Evolutionary conservation across 2,888 invertebrate genomes (phyloP).

Genomic region (Arctia plantaginis): DNA sequence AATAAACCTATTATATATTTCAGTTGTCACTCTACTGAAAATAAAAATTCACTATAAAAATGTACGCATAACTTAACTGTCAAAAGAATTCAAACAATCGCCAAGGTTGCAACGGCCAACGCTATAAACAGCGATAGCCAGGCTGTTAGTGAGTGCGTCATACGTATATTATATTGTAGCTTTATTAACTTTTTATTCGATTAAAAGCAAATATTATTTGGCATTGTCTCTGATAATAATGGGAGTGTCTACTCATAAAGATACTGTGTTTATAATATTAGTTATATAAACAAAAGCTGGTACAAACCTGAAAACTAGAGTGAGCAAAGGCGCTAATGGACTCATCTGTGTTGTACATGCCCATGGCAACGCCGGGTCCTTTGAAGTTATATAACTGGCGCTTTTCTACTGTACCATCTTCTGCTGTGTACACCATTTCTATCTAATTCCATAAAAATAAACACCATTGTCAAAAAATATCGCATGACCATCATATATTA

Average conservation of each 20-base stretch:
- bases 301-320: constrained; percentile 91
- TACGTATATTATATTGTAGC: constrained; percentile 17
- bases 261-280: background rate
- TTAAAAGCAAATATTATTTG: constrained; percentile 1
- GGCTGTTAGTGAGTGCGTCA: constrained; percentile 30
- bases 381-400: constrained; percentile 90
- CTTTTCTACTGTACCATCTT: constrained; percentile 86
- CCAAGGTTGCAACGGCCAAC: background rate
- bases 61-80: background rate
- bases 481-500: background rate
- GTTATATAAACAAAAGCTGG: background rate
- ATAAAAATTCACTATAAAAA: background rate
- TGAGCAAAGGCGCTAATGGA: constrained; percentile 94
- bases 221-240: constrained; percentile 14
- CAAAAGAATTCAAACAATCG: background rate
- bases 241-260: background rate
- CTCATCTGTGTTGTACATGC: constrained; percentile 97
- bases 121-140: constrained; percentile 6
- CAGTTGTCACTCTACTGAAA: background rate
- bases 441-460: constrained; percentile 76
- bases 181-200: constrained; percentile 11
- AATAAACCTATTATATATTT: background rate
- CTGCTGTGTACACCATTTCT: constrained; percentile 90
- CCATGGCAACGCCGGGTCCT: constrained; percentile 91
- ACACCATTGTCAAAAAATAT: background rate